phyloP scores from a whole-genome alignment of 1,140 invertebrate species.

The Drosophila oshimai region DNA sequence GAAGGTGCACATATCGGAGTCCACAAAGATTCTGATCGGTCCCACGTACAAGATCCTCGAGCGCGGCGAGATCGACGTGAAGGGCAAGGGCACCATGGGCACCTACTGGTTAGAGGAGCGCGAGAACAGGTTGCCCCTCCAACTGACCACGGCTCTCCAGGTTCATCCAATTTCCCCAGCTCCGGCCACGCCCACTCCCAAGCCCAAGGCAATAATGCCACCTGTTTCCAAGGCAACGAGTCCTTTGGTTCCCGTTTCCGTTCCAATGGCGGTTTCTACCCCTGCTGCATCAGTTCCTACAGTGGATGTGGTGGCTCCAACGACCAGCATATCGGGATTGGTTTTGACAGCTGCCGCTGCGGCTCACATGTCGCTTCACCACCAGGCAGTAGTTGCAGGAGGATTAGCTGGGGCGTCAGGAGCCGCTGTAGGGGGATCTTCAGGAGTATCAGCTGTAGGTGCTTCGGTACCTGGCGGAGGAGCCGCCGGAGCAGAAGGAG shows the following conservation, averaged over 20 bases:
- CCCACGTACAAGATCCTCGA: slow-evolving; percentile 90
- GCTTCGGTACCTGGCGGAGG: slow-evolving; percentile 82
- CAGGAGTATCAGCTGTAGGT: slow-evolving; percentile 76
- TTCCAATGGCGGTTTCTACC: not conserved
- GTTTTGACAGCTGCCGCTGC: slow-evolving; percentile 53
- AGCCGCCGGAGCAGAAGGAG: slow-evolving; percentile 65
- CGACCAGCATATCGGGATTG: slow-evolving; percentile 32
- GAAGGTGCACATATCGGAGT: slow-evolving; percentile 97
- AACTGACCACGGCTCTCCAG: slow-evolving; percentile 67
- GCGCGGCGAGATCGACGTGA: slow-evolving; percentile 92
- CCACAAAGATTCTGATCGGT: slow-evolving; percentile 90
- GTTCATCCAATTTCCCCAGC: slow-evolving; percentile 59
- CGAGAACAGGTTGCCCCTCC: slow-evolving; percentile 85
- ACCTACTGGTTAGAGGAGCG: slow-evolving; percentile 94
- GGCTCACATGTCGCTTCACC: slow-evolving; percentile 44
- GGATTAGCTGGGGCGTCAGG: slow-evolving; percentile 82
- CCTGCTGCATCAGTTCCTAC: not conserved
- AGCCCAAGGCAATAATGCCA: slow-evolving; percentile 32
- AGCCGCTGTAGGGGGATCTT: slow-evolving; percentile 64
- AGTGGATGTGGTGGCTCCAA: slow-evolving; percentile 5
- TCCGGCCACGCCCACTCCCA: slow-evolving; percentile 42
- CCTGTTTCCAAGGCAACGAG: slow-evolving; percentile 7
- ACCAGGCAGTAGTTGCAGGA: slow-evolving; percentile 64
- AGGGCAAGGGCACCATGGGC: slow-evolving; percentile 95
- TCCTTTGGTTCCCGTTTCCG: not conserved